Conservation (phyloP, 2,888 invertebrate species). For the Scotopteryx bipunctaria region DNA sequence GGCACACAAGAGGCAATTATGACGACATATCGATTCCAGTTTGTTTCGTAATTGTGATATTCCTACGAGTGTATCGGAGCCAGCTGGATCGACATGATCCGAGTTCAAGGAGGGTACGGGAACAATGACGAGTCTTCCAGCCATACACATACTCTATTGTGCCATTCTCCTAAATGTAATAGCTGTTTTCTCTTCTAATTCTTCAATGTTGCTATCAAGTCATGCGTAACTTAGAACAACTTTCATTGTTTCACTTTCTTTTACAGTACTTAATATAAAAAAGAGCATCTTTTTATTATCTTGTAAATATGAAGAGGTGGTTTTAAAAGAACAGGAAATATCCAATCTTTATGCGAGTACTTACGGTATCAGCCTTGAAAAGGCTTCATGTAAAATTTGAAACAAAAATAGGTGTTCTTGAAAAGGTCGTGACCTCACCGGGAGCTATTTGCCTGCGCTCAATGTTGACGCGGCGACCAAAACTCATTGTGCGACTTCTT, state of each 20-base stretch:
- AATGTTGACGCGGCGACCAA: conserved; percentile 69
- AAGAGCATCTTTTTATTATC: conserved; percentile 9
- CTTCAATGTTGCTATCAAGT: neutral
- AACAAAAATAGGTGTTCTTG: conserved; percentile 54
- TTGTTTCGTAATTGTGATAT: conserved; percentile 54
- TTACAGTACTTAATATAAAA: neutral
- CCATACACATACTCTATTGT: conserved; percentile 11
- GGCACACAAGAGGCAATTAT: conserved; percentile 66
- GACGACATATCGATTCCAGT: conserved; percentile 64
- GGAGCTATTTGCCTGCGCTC: conserved; percentile 70
- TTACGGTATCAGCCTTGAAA: neutral
- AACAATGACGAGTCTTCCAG: conserved; percentile 51
- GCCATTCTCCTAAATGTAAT: neutral
- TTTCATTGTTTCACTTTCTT: neutral
- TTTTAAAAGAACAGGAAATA: conserved; percentile 15
- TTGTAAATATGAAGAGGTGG: conserved; percentile 10
- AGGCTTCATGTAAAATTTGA: conserved; percentile 42
- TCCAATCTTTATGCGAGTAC: conserved; percentile 6
- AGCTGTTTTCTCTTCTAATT: neutral
- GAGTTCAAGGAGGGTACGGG: conserved; percentile 37
- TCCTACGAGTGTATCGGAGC: conserved; percentile 44
- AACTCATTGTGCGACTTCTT: conserved; percentile 75
- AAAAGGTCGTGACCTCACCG: conserved; percentile 75
- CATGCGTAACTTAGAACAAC: no score
- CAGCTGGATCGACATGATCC: conserved; percentile 44